phyloP scores from a whole-genome alignment of 2,888 invertebrate genomes.

The Molanna angustata region DNA sequence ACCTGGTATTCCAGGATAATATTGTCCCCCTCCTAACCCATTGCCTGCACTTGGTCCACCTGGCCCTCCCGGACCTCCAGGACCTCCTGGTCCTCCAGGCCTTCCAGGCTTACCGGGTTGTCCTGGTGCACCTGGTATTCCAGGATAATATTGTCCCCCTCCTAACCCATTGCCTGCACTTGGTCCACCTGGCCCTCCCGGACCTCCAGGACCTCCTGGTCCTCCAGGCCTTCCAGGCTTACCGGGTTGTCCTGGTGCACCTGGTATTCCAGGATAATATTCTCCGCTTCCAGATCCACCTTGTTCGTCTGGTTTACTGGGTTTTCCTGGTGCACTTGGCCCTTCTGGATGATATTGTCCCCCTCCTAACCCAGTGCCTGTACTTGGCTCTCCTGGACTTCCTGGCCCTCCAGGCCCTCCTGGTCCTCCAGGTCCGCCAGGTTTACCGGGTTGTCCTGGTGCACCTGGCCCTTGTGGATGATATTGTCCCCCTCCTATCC shows the following conservation, averaged over 20 bases:
- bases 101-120: constrained; percentile 26
- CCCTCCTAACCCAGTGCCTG: constrained; percentile 36
- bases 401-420: constrained; percentile 37
- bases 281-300: constrained; percentile 34
- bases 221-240: constrained; percentile 25
- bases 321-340: constrained; percentile 28
- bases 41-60: constrained; percentile 40
- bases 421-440: constrained; percentile 36
- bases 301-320: constrained; percentile 35
- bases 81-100: constrained; percentile 36
- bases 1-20: constrained; percentile 45
- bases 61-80: constrained; percentile 37
- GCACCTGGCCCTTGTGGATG: constrained; percentile 35
- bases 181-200: constrained; percentile 3
- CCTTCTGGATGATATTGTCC: constrained; percentile 31
- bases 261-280: constrained; percentile 31
- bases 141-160: constrained; percentile 42
- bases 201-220: constrained; percentile 35
- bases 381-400: constrained; percentile 33
- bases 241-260: constrained; percentile 27
- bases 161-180: no score
- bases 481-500: constrained; percentile 27
- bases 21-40: constrained; percentile 39
- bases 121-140: constrained; percentile 38
- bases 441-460: constrained; percentile 19